Evolutionary conservation across 2,888 invertebrate species (phyloP).

Genomic region (Stramonita haemastoma): DNA sequence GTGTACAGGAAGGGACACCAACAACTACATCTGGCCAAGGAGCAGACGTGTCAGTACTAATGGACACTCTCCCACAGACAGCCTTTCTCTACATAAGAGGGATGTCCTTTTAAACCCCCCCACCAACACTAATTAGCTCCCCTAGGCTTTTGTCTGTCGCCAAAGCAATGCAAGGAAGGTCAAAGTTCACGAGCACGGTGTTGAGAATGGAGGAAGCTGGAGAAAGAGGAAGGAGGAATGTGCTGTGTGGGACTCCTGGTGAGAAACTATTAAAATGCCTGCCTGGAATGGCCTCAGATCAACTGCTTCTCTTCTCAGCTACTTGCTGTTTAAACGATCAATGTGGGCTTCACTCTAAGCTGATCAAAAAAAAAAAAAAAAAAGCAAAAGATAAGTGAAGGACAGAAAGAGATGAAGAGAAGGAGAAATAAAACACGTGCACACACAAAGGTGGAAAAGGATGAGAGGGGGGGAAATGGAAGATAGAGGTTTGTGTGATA

Average conservation of each 20-base stretch:
- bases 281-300: too few relatives aligned
- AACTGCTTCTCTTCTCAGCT: too few relatives aligned
- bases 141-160: conserved; percentile 10
- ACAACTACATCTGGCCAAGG: neutral
- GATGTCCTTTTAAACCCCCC: conserved; percentile 1
- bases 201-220: too few relatives aligned
- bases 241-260: neutral
- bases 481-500: neutral
- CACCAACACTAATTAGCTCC: conserved; percentile 10
- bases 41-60: conserved; percentile 7
- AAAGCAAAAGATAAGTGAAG: neutral
- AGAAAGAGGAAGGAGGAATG: too few relatives aligned
- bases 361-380: neutral
- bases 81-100: neutral
- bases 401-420: neutral
- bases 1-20: too few relatives aligned
- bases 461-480: neutral
- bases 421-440: neutral
- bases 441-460: neutral
- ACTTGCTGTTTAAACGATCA: too few relatives aligned
- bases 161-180: neutral
- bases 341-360: neutral
- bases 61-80: neutral
- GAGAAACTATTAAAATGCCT: neutral
- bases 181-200: neutral